Conservation (phyloP, 2,797 vertebrate species). For the Channallabes apus region DNA sequence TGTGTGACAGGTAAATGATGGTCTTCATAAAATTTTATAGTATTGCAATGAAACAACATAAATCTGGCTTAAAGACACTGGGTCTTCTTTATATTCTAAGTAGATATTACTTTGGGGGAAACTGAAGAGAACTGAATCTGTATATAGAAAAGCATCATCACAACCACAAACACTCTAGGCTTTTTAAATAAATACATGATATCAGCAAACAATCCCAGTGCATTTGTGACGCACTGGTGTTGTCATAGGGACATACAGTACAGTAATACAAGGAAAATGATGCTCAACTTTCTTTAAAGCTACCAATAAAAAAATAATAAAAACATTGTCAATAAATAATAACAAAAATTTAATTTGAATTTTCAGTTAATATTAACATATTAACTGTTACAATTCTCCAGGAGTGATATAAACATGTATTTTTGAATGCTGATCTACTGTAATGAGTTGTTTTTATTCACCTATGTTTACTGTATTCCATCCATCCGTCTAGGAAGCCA, state of each 20-base stretch:
- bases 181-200: background rate
- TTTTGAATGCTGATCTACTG: too few species aligned
- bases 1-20: constrained; percentile 68
- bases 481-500: too few species aligned
- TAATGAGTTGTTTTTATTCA: background rate
- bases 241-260: background rate
- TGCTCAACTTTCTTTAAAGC: background rate
- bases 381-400: background rate
- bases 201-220: background rate
- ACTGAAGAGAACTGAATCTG: constrained; percentile 32
- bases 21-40: constrained; percentile 75
- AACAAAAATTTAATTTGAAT: background rate
- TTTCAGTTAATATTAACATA: constrained; percentile 11
- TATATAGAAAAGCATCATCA: background rate
- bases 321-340: background rate
- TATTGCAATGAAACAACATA: constrained; percentile 66
- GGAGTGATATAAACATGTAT: background rate
- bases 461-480: background rate
- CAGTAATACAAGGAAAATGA: background rate
- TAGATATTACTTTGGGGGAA: constrained; percentile 38
- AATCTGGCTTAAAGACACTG: constrained; percentile 67
- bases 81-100: constrained; percentile 62
- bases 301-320: background rate
- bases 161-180: background rate
- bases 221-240: background rate